Evolutionary conservation across 2,113 vertebrate species (phyloP).

Genomic region (Poicephalus gulielmi): DNA sequence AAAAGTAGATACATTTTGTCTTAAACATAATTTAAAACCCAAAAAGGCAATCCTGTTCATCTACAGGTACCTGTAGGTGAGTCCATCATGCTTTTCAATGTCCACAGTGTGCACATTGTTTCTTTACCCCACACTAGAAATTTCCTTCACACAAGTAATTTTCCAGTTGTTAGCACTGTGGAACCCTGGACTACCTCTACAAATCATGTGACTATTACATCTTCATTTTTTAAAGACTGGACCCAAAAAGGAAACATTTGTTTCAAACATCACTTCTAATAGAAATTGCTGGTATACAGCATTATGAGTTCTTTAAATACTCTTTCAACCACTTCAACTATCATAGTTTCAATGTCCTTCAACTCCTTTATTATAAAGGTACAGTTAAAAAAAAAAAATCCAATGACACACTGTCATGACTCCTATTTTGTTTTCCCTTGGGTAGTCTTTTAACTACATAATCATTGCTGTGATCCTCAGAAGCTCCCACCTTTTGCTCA

Average conservation of each 20-base stretch:
- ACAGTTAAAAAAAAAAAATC: background rate
- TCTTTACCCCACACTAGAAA: background rate
- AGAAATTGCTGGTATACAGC: background rate
- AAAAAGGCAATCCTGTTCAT: background rate
- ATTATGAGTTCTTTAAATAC: background rate
- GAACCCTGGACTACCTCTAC: background rate
- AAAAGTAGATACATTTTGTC: background rate
- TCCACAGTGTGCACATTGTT: background rate
- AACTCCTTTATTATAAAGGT: background rate
- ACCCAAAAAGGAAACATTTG: background rate
- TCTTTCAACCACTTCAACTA: background rate
- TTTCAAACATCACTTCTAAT: background rate
- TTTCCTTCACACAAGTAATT: background rate
- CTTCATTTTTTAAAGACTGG: background rate
- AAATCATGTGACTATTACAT: background rate
- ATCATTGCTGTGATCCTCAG: slow-evolving; percentile 6
- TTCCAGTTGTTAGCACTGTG: background rate
- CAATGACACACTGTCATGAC: background rate
- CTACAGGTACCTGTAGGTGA: background rate
- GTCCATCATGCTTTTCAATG: fast-evolving
- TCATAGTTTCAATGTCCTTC: background rate
- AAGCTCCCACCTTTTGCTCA: slow-evolving; percentile 38
- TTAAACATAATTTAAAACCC: background rate
- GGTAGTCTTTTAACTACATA: slow-evolving; percentile 34
- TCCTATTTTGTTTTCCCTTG: slow-evolving; percentile 2